These are phyloP conservation scores for Cyphomyrus discorhynchus DNA, from an alignment of 2,113 vertebrate genomes.

Conservation along the genomic window DNA sequence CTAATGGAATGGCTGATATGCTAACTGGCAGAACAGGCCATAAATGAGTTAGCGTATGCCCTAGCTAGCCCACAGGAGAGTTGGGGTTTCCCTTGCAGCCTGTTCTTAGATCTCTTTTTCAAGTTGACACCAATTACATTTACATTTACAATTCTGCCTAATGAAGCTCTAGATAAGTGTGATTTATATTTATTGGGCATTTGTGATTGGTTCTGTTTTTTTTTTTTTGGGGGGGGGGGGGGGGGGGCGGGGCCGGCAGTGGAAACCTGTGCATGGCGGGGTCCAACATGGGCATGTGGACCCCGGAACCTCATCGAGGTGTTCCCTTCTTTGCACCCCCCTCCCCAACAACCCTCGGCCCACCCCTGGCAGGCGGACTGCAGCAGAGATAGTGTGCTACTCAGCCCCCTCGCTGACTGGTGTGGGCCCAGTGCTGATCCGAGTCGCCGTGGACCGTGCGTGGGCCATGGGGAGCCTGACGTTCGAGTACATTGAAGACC, in stretches of 20 bases:
- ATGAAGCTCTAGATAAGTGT: constrained; percentile 66
- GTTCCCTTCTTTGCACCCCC: neutral
- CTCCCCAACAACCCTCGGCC: neutral
- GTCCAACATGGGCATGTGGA: neutral
- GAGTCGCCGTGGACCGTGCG: constrained; percentile 75
- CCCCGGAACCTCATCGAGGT: neutral
- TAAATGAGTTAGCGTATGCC: neutral
- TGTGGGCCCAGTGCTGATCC: constrained; percentile 69
- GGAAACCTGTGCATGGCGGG: too few species aligned
- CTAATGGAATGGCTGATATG: neutral
- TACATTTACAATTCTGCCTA: constrained; percentile 35
- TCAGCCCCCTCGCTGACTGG: constrained; percentile 72
- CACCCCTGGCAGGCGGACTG: constrained; percentile 62
- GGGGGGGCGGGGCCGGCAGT: constrained; percentile 2
- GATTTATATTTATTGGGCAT: constrained; percentile 37
- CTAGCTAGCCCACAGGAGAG: neutral
- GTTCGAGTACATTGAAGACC: constrained; percentile 88
- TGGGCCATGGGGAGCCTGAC: constrained; percentile 66
- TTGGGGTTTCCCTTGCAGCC: neutral
- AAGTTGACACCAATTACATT: constrained; percentile 31
- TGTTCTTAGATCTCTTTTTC: constrained; percentile 15
- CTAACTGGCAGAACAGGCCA: neutral
- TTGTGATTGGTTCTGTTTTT: constrained; percentile 25
- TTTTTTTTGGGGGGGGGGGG: constrained; percentile 25
- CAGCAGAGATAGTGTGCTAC: constrained; percentile 78